Conservation (phyloP, 1,140 invertebrate species). For the Drosophila repletoides region DNA sequence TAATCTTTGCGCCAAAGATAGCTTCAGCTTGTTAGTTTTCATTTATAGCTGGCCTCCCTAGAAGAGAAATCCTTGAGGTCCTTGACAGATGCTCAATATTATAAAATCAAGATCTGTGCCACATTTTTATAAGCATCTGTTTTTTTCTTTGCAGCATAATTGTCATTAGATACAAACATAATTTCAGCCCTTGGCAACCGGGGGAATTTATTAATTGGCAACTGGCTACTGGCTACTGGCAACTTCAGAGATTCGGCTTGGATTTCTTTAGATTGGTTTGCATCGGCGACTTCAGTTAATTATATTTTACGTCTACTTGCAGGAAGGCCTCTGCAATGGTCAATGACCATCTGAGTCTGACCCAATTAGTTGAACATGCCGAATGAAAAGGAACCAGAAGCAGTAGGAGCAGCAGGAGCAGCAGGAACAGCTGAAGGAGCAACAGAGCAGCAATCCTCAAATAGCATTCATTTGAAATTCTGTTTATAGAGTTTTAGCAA, state of each 20-base stretch:
- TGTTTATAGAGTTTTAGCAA: slow-evolving; percentile 50
- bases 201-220: slow-evolving; percentile 19
- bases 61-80: no score
- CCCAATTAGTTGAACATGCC: slow-evolving; percentile 64
- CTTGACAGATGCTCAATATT: no score
- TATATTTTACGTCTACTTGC: slow-evolving; percentile 57
- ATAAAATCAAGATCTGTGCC: no score
- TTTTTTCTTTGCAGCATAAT: no score
- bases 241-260: background rate
- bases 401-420: background rate
- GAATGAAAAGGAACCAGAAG: slow-evolving; percentile 3
- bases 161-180: no score
- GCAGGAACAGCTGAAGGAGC: slow-evolving; percentile 32
- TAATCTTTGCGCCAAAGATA: no score
- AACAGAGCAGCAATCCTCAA: slow-evolving; percentile 2
- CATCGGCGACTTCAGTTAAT: slow-evolving; percentile 60
- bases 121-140: no score
- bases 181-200: background rate
- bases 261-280: slow-evolving; percentile 35
- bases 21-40: no score
- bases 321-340: slow-evolving; percentile 51
- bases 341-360: slow-evolving; percentile 55
- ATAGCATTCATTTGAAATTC: slow-evolving; percentile 54
- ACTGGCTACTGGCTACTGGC: background rate
- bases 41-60: no score